phyloP scores from a whole-genome alignment of 2,888 invertebrate genomes.

The Drosophila neonasuta region DNA sequence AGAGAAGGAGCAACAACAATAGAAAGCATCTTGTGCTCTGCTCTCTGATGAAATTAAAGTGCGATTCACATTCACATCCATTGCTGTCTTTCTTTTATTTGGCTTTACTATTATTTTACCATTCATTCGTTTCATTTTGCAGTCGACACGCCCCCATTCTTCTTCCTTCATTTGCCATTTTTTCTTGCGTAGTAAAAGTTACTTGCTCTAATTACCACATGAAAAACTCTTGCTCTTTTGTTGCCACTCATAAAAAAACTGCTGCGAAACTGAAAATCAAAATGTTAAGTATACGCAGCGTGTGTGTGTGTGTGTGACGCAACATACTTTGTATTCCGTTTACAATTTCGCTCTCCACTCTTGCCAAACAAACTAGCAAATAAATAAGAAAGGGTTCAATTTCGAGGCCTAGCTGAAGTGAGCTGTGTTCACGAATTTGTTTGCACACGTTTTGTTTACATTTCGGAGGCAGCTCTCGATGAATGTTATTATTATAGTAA shows the following conservation, averaged over 20 bases:
- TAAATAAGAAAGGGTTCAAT: background rate
- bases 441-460: slow-evolving; percentile 23
- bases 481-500: slow-evolving; percentile 21
- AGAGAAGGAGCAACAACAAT: slow-evolving; percentile 24
- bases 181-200: slow-evolving; percentile 17
- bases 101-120: slow-evolving; percentile 58
- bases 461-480: slow-evolving; percentile 7
- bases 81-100: slow-evolving; percentile 49
- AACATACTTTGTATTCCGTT: slow-evolving; percentile 24
- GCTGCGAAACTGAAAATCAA: slow-evolving; percentile 55
- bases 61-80: slow-evolving; percentile 43
- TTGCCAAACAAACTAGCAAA: too few species aligned
- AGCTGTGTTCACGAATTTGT: slow-evolving; percentile 3
- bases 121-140: slow-evolving; percentile 56
- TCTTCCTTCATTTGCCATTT: background rate
- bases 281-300: slow-evolving; percentile 51
- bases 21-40: slow-evolving; percentile 34
- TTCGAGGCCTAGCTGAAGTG: background rate
- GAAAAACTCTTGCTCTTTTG: slow-evolving; percentile 54
- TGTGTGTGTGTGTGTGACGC: slow-evolving; percentile 14
- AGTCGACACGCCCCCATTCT: slow-evolving; percentile 33
- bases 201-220: slow-evolving; percentile 59
- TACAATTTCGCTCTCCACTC: background rate
- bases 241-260: slow-evolving; percentile 45
- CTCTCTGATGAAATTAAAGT: slow-evolving; percentile 69